Percentiles rank a stretch among this genome's conserved stretches.
Conservation (phyloP, 2,888 invertebrate species). For the Apocheima hispidaria region DNA sequence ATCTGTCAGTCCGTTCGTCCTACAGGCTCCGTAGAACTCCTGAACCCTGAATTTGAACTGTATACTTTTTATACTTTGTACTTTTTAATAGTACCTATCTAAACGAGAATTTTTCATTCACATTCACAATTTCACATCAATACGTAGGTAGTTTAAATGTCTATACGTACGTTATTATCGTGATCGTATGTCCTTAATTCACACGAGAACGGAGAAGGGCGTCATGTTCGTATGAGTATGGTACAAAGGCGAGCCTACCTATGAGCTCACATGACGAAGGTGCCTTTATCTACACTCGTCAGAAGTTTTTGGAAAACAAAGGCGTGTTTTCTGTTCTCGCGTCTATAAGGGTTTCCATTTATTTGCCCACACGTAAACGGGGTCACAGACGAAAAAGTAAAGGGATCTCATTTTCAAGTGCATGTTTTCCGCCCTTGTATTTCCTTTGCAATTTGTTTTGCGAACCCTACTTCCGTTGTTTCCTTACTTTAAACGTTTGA, state of each 20-base stretch:
- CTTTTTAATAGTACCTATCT: too few species aligned
- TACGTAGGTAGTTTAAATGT: too few species aligned
- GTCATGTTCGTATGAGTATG: constrained; percentile 12
- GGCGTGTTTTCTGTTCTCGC: constrained; percentile 31
- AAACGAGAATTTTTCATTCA: too few species aligned
- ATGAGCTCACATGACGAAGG: constrained; percentile 21
- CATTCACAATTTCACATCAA: too few species aligned
- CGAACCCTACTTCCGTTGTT: constrained; percentile 36
- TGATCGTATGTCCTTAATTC: neutral
- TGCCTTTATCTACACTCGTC: constrained; percentile 24
- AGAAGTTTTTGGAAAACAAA: constrained; percentile 32
- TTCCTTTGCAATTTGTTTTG: constrained; percentile 44
- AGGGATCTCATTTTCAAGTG: constrained; percentile 44
- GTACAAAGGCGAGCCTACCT: constrained; percentile 13
- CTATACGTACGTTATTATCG: neutral
- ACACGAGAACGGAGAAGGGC: neutral
- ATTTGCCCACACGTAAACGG: constrained; percentile 42
- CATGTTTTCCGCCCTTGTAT: constrained; percentile 42
- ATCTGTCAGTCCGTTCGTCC: too few species aligned
- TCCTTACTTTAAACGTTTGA: constrained; percentile 35
- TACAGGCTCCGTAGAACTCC: too few species aligned
- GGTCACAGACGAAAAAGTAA: constrained; percentile 42
- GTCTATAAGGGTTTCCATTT: constrained; percentile 42
- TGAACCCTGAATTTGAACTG: too few species aligned
- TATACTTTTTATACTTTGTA: too few species aligned